A percentile compares a stretch with the other conserved stretches of the same genome.
Conservation (phyloP, 2,888 invertebrate genomes). For the Scaeva pyrastri region DNA sequence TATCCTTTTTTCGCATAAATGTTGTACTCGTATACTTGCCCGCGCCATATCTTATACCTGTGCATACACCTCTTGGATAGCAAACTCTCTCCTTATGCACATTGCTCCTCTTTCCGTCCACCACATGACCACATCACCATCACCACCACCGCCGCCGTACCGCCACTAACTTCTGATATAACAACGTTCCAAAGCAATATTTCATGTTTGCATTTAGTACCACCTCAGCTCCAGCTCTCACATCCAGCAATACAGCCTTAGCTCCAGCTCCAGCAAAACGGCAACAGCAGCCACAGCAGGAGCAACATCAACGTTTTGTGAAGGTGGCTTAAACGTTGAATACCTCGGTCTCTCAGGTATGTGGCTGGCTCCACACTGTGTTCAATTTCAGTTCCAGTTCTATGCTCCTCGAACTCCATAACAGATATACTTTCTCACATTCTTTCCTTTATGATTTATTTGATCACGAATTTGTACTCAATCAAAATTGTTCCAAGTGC, state of each 20-base stretch:
- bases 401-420: constrained; percentile 30
- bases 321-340: constrained; percentile 39
- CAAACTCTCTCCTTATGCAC: neutral
- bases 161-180: neutral
- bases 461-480: constrained; percentile 76
- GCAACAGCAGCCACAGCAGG: neutral
- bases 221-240: constrained; percentile 1
- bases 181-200: constrained; percentile 55
- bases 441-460: constrained; percentile 72
- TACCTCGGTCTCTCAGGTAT: constrained; percentile 48
- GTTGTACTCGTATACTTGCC: constrained; percentile 26
- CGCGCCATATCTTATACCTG: constrained; percentile 48
- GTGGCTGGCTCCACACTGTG: constrained; percentile 56
- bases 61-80: constrained; percentile 45
- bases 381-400: neutral
- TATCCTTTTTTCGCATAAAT: constrained; percentile 70
- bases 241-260: neutral
- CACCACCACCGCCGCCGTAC: neutral
- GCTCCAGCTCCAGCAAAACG: neutral
- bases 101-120: neutral
- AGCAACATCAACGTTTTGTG: constrained; percentile 31
- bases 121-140: neutral
- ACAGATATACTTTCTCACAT: constrained; percentile 75
- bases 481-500: constrained; percentile 72
- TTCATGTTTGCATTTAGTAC: constrained; percentile 72